A percentile compares a stretch with the other conserved stretches of the same genome.
Conservation (phyloP, 2,797 vertebrate species). For the Pseudochaenichthys georgianus region DNA sequence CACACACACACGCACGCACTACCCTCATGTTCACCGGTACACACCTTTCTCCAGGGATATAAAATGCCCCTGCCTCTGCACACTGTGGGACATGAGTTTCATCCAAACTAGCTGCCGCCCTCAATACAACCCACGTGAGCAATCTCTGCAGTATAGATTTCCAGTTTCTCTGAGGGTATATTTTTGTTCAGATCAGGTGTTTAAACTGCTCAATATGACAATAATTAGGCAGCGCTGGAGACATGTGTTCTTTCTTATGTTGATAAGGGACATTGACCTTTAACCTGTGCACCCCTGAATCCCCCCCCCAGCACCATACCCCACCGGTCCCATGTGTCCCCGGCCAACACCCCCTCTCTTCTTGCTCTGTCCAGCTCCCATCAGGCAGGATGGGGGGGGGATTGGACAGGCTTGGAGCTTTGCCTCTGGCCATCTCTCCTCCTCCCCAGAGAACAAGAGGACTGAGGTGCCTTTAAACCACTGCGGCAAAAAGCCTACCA, state of each 20-base stretch:
- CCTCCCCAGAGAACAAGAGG: conserved; percentile 83
- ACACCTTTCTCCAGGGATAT: conserved; percentile 78
- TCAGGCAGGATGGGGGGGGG: conserved; percentile 64
- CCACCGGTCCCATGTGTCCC: conserved; percentile 70
- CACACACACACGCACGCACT: conserved; percentile 19
- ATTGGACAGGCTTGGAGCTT: conserved; percentile 78
- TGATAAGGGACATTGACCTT: conserved; percentile 84
- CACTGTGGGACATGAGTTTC: conserved; percentile 78
- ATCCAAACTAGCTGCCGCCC: conserved; percentile 79
- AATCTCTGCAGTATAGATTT: conserved; percentile 76
- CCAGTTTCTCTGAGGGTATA: conserved; percentile 74
- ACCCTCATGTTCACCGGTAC: conserved; percentile 70
- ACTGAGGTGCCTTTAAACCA: conserved; percentile 89
- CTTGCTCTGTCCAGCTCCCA: conserved; percentile 73
- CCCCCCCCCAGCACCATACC: conserved; percentile 39
- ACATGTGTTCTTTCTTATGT: conserved; percentile 87
- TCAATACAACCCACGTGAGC: conserved; percentile 76
- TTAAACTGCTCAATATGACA: conserved; percentile 87
- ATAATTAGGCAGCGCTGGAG: conserved; percentile 81
- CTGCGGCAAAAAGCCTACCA: conserved; percentile 87
- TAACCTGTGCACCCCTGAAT: conserved; percentile 70
- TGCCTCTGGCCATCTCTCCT: conserved; percentile 83
- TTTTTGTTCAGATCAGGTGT: conserved; percentile 79
- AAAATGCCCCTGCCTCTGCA: conserved; percentile 76
- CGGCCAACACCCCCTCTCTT: conserved; percentile 50